phyloP scores from a whole-genome alignment of 2,888 invertebrate genomes.

The Cantharis nigra region DNA sequence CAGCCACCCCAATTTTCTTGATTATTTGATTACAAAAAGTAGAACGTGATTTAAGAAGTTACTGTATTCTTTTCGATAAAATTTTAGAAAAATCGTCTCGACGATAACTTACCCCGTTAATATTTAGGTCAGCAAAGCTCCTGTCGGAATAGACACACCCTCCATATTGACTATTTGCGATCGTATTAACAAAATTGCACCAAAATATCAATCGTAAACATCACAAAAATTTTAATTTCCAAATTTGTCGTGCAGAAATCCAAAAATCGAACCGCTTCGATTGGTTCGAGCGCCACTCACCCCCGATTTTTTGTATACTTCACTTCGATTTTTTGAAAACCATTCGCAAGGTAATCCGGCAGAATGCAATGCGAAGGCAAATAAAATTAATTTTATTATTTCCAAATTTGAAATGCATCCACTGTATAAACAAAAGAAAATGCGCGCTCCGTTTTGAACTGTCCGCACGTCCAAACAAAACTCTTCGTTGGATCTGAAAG shows the following conservation, averaged over 20 bases:
- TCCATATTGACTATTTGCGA: slow-evolving; percentile 34
- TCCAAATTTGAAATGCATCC: neutral
- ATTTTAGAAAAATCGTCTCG: neutral
- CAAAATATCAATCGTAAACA: neutral
- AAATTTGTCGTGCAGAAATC: neutral
- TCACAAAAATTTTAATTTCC: neutral
- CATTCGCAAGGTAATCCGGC: neutral
- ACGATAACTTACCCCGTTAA: slow-evolving; percentile 23
- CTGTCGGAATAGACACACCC: slow-evolving; percentile 35
- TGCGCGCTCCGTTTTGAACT: neutral
- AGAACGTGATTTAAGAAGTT: neutral
- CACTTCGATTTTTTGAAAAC: neutral
- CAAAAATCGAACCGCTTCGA: neutral
- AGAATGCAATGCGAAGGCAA: neutral
- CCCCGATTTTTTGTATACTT: neutral
- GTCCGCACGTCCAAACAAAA: neutral
- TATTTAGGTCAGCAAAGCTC: slow-evolving; percentile 35
- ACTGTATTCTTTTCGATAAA: neutral
- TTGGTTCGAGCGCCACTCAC: neutral
- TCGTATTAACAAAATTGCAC: slow-evolving; percentile 13
- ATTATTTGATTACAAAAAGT: neutral
- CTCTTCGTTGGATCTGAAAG: neutral
- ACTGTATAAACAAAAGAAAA: neutral
- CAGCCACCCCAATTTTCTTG: slow-evolving; percentile 1
- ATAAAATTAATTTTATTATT: neutral